Percentiles rank a stretch among this genome's conserved stretches.
Evolutionary conservation across 2,888 invertebrate genomes (phyloP).

Genomic region (Dendrolimus pini): DNA sequence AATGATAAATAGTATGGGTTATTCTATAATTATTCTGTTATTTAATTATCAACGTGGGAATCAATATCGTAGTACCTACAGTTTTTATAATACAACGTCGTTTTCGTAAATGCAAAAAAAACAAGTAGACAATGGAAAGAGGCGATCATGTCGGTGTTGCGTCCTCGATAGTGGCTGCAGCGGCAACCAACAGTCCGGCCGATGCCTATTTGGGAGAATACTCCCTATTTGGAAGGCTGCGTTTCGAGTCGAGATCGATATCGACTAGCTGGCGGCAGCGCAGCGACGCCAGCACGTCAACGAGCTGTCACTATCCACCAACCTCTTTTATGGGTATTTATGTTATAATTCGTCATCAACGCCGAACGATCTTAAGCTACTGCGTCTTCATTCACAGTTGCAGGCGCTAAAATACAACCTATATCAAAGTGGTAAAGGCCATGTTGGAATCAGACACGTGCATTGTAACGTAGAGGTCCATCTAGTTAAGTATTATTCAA

Average conservation of each 20-base stretch:
- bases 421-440: not conserved
- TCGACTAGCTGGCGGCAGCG: constrained; percentile 32
- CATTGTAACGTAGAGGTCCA: too few relatives aligned
- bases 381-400: not conserved
- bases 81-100: not conserved
- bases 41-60: not conserved
- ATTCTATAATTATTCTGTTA: not conserved
- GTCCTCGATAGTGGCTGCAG: constrained; percentile 54
- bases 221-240: constrained; percentile 73
- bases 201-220: constrained; percentile 66
- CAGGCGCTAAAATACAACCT: not conserved
- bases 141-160: constrained; percentile 37
- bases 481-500: too few relatives aligned
- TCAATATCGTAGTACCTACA: not conserved
- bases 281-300: constrained; percentile 41
- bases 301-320: constrained; percentile 43
- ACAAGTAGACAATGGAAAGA: constrained; percentile 63
- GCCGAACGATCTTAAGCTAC: not conserved
- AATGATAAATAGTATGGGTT: not conserved
- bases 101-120: constrained; percentile 20
- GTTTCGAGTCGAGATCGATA: constrained; percentile 63
- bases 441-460: too few relatives aligned
- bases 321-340: constrained; percentile 39
- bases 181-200: constrained; percentile 34
- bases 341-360: constrained; percentile 17